Percentiles rank a stretch among this genome's conserved stretches.
Conservation (phyloP, 2,113 vertebrate species). For the Burhinus oedicnemus region DNA sequence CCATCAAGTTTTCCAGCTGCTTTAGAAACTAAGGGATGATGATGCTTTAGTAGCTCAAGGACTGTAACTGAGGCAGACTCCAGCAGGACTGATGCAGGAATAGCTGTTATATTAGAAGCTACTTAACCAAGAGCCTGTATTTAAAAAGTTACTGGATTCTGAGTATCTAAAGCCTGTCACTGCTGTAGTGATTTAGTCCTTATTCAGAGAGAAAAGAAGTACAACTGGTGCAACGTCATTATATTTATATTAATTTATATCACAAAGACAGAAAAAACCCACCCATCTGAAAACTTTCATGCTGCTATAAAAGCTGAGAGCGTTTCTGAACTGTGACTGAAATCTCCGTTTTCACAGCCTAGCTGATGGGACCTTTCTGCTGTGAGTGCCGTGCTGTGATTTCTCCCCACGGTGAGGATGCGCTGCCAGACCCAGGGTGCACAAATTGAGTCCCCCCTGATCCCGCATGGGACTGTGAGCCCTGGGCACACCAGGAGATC, state of each 20-base stretch:
- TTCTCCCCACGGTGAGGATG: background rate
- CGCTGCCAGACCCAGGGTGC: background rate
- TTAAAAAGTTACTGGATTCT: background rate
- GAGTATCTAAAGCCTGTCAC: background rate
- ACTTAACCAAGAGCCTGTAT: background rate
- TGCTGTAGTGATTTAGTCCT: background rate
- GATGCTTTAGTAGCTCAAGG: background rate
- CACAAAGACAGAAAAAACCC: background rate
- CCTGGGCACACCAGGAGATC: background rate
- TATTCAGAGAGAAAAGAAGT: background rate
- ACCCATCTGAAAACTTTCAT: background rate
- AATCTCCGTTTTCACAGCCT: background rate
- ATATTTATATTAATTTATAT: background rate
- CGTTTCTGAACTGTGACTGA: background rate
- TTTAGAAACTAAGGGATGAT: background rate
- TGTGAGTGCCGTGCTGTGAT: background rate
- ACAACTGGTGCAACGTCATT: background rate
- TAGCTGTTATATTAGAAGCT: background rate
- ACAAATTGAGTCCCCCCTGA: background rate
- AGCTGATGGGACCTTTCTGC: background rate
- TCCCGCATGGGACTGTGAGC: background rate
- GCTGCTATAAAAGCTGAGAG: background rate
- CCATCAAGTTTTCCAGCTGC: background rate
- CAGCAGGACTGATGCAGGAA: background rate
- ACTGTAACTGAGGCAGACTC: background rate